These are phyloP conservation scores for Argya squamiceps DNA, from an alignment of 2,797 vertebrate species.

Conservation along the genomic window DNA sequence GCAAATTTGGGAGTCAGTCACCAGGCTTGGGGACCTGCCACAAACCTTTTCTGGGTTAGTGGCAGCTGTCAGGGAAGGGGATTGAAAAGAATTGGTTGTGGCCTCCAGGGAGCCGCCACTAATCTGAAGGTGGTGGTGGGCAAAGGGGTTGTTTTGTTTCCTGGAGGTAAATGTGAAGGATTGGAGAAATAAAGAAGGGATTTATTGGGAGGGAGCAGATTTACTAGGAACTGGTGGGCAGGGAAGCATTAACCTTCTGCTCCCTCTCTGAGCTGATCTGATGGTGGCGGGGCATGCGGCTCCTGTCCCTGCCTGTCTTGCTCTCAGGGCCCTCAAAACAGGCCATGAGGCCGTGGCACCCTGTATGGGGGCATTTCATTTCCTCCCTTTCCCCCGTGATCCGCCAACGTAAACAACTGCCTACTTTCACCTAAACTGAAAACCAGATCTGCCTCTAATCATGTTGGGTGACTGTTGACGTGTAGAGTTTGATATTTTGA, in stretches of 20 bases:
- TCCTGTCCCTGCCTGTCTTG: neutral
- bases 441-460: slow-evolving; percentile 41
- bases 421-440: slow-evolving; percentile 7
- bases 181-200: neutral
- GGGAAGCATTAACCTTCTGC: neutral
- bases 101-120: neutral
- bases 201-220: slow-evolving; percentile 36
- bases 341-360: neutral
- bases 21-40: neutral
- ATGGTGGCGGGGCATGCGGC: accelerated
- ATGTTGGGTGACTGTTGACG: neutral
- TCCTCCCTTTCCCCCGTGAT: neutral
- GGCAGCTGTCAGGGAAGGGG: neutral
- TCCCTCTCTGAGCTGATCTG: neutral
- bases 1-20: accelerated
- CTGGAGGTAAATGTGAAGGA: neutral
- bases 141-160: neutral
- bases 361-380: neutral
- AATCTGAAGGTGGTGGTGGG: neutral
- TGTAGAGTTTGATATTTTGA: slow-evolving; percentile 51
- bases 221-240: neutral
- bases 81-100: neutral
- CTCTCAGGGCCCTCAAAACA: neutral
- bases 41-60: neutral
- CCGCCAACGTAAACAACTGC: slow-evolving; percentile 1